Conservation (phyloP, 2,888 invertebrate genomes). For the Acholoe squamosa region DNA sequence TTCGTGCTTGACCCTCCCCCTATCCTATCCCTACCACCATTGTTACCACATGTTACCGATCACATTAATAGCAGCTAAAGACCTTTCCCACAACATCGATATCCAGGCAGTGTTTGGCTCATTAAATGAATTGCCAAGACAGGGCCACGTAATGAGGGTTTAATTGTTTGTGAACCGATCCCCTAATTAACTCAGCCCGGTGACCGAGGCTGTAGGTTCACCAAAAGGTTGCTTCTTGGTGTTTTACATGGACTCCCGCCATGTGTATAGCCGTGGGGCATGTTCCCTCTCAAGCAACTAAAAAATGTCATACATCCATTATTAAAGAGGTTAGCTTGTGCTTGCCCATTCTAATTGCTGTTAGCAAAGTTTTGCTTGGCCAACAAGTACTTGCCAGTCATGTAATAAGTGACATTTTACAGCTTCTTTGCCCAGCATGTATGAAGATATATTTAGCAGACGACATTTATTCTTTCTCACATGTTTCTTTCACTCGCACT, state of each 20-base stretch:
- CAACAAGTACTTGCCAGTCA: not conserved
- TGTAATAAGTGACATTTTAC: not conserved
- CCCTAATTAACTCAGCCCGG: not conserved
- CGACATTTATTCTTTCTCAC: not conserved
- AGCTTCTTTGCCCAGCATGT: not conserved
- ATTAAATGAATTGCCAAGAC: not conserved
- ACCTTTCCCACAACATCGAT: too few relatives aligned
- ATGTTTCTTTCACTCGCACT: not conserved
- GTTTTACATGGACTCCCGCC: not conserved
- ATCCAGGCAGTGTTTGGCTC: too few relatives aligned
- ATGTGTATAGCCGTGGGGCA: not conserved
- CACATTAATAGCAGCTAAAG: too few relatives aligned
- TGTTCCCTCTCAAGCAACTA: not conserved
- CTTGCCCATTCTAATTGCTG: not conserved
- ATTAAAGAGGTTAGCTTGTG: not conserved
- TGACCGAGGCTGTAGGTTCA: not conserved
- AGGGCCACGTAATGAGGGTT: not conserved
- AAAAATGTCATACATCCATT: not conserved
- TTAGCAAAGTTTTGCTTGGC: not conserved
- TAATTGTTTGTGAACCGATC: not conserved
- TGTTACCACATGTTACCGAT: too few relatives aligned
- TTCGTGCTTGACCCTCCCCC: too few relatives aligned
- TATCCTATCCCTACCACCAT: too few relatives aligned
- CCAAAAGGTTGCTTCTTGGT: too few relatives aligned
- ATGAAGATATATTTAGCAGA: not conserved